phyloP scores from a whole-genome alignment of 1,140 invertebrate genomes.

The Neuroterus valhalla region DNA sequence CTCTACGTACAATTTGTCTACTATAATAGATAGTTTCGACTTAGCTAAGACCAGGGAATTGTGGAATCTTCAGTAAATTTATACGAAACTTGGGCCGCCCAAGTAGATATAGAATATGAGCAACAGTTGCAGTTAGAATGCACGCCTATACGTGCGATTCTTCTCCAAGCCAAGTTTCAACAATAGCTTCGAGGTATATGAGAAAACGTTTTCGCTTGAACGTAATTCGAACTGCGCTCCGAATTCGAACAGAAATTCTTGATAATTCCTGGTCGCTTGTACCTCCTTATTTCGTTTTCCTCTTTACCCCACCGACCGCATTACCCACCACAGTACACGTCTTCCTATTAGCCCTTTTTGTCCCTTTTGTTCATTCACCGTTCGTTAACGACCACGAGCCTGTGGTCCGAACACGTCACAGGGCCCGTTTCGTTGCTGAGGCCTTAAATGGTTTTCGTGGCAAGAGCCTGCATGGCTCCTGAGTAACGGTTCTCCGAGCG shows the following conservation, averaged over 20 bases:
- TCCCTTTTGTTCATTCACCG: conserved; percentile 9
- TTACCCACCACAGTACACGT: no score
- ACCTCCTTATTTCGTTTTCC: no score
- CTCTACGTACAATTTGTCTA: neutral
- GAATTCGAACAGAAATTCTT: neutral
- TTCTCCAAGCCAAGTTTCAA: conserved; percentile 4
- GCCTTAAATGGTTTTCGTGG: conserved; percentile 47
- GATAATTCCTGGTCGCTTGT: neutral
- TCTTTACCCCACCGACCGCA: no score
- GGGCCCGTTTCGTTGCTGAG: conserved; percentile 5
- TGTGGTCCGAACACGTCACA: conserved; percentile 19
- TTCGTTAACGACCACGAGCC: conserved; percentile 23
- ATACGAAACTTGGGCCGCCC: neutral
- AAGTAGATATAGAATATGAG: neutral
- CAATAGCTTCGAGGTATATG: conserved; percentile 12
- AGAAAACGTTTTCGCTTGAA: conserved; percentile 11
- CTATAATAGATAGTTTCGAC: neutral
- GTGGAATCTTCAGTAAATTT: conserved; percentile 21
- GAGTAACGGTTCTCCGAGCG: conserved; percentile 40
- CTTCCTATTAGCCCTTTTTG: neutral
- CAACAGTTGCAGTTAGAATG: neutral
- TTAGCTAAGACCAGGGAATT: neutral
- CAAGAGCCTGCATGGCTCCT: conserved; percentile 30
- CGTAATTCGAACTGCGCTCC: neutral
- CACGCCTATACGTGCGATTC: neutral